Evolutionary conservation across 2,113 vertebrate species (phyloP).

Genomic region (Cyanistes caeruleus): DNA sequence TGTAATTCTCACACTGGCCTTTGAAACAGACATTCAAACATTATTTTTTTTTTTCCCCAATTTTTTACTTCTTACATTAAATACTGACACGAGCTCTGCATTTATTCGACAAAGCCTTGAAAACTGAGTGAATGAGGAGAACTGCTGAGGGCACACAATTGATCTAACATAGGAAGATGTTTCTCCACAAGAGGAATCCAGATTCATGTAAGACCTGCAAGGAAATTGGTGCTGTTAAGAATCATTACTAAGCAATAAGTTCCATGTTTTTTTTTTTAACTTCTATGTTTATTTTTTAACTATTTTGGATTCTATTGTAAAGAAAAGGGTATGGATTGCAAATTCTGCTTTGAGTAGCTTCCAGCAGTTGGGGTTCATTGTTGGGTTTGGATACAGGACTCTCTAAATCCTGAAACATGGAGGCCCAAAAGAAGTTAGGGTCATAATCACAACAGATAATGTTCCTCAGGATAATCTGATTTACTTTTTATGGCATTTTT

Average conservation of each 20-base stretch:
- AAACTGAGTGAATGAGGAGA: neutral
- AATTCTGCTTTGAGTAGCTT: neutral
- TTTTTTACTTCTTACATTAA: neutral
- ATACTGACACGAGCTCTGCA: neutral
- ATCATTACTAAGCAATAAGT: neutral
- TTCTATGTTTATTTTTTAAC: neutral
- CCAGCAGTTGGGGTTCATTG: neutral
- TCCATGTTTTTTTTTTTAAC: neutral
- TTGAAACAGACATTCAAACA: neutral
- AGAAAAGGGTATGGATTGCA: neutral
- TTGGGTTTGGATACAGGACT: neutral
- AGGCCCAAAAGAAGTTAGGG: neutral
- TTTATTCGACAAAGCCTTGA: neutral
- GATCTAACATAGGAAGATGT: neutral
- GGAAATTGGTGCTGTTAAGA: neutral
- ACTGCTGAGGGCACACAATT: neutral
- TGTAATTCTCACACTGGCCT: neutral
- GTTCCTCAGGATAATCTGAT: neutral
- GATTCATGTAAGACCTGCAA: rapidly evolving
- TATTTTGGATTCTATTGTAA: neutral
- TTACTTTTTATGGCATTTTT: neutral
- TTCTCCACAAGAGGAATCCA: neutral
- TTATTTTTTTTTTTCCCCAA: neutral
- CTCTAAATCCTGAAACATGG: neutral
- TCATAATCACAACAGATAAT: neutral